Evolutionary conservation across 2,113 vertebrate species (phyloP).

Genomic region (Melanerpes aurifrons): DNA sequence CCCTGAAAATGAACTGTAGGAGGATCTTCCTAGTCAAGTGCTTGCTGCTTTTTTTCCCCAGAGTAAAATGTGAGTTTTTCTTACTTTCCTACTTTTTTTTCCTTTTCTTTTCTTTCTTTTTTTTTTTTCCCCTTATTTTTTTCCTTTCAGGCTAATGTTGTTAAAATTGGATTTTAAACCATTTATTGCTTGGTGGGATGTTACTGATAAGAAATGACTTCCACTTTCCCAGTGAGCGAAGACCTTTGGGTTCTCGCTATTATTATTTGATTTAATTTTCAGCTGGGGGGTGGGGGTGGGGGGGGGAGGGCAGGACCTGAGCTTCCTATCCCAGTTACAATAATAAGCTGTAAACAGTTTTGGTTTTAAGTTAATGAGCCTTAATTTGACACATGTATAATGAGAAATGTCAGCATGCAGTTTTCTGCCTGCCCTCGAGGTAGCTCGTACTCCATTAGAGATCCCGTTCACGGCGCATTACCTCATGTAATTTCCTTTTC

Average conservation of each 20-base stretch:
- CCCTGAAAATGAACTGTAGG: constrained; percentile 56
- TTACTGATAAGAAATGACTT: not conserved
- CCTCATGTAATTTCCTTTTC: constrained; percentile 33
- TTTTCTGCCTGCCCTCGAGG: constrained; percentile 28
- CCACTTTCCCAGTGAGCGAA: not conserved
- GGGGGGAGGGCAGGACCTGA: not conserved
- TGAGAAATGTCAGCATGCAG: constrained; percentile 16
- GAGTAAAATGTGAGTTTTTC: constrained; percentile 61
- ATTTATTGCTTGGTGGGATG: constrained; percentile 1
- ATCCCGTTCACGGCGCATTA: constrained; percentile 22
- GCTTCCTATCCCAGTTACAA: constrained; percentile 27
- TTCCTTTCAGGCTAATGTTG: not conserved
- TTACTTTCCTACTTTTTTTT: not conserved
- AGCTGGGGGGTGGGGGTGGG: not conserved
- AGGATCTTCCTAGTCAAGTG: constrained; percentile 53
- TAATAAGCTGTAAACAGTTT: constrained; percentile 44
- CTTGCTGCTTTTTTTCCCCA: constrained; percentile 48
- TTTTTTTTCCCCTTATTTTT: not conserved
- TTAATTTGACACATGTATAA: constrained; percentile 57
- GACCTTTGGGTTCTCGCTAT: not conserved
- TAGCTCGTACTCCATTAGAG: constrained; percentile 33
- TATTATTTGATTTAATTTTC: constrained; percentile 48
- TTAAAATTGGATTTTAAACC: not conserved
- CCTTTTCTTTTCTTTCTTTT: not conserved
- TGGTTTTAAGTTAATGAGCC: constrained; percentile 39